These are phyloP conservation scores for Zaprionus inermis DNA, from an alignment of 1,140 invertebrate species.

Conservation along the genomic window DNA sequence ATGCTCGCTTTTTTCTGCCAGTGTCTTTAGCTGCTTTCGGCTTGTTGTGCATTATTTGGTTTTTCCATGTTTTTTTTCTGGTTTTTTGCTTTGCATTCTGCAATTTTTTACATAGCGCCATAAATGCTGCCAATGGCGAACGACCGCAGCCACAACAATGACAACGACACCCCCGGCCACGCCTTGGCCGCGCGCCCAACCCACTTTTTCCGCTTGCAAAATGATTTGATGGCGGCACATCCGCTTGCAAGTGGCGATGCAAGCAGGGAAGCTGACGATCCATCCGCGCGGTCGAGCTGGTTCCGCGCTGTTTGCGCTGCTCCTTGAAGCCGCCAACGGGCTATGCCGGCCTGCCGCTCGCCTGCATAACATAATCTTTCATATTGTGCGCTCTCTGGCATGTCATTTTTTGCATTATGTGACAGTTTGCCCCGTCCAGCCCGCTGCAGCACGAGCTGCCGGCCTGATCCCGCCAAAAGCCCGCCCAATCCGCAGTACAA, in stretches of 20 bases:
- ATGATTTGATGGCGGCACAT: slow-evolving; percentile 80
- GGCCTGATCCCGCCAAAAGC: neutral
- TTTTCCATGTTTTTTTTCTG: neutral
- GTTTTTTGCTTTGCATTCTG: slow-evolving; percentile 45
- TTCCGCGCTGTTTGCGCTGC: slow-evolving; percentile 63
- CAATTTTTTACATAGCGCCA: slow-evolving; percentile 60
- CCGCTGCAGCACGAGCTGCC: slow-evolving; percentile 4
- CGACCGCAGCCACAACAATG: slow-evolving; percentile 38
- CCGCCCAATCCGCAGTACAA: neutral
- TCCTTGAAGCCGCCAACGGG: slow-evolving; percentile 18
- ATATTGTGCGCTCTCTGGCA: slow-evolving; percentile 56
- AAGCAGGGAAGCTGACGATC: neutral
- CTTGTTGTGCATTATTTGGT: slow-evolving; percentile 57
- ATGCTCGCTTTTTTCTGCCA: slow-evolving; percentile 12
- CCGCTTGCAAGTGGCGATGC: slow-evolving; percentile 50
- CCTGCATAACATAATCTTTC: slow-evolving; percentile 77
- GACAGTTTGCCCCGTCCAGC: slow-evolving; percentile 28
- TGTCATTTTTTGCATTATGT: slow-evolving; percentile 72
- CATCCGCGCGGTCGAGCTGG: slow-evolving; percentile 32
- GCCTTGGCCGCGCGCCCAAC: neutral
- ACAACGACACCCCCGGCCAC: slow-evolving; percentile 13
- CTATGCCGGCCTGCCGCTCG: neutral
- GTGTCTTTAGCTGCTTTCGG: slow-evolving; percentile 34
- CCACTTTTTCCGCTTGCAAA: slow-evolving; percentile 75
- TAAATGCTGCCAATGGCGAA: slow-evolving; percentile 61